phyloP scores from a whole-genome alignment of 2,797 vertebrate species.

The Lepilemur septentrionalis region DNA sequence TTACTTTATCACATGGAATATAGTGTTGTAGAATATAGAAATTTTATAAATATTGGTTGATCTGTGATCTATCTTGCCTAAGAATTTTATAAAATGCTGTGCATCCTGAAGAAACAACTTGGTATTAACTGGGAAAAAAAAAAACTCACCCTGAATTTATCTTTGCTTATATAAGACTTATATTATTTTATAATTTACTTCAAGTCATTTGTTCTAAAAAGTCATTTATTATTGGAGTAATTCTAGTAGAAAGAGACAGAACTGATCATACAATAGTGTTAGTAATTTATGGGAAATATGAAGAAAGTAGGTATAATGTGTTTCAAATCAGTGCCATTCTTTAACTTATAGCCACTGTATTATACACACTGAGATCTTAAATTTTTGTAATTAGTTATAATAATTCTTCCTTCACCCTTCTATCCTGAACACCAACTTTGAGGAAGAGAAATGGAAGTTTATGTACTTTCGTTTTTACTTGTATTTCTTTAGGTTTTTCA shows the following conservation, averaged over 20 bases:
- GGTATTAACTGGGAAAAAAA: background rate
- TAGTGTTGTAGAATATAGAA: background rate
- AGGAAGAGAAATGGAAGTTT: background rate
- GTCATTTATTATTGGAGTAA: background rate
- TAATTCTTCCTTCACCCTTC: background rate
- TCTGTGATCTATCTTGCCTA: background rate
- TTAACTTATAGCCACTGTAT: background rate
- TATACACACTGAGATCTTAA: background rate
- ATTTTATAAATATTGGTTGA: background rate
- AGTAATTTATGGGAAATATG: background rate
- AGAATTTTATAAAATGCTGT: background rate
- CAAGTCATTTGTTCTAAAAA: background rate
- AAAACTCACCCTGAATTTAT: background rate
- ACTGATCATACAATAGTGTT: background rate
- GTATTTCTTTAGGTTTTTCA: background rate
- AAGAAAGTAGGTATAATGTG: background rate
- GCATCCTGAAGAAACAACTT: background rate
- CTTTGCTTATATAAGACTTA: background rate
- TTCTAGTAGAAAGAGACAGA: background rate
- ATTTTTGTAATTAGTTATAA: background rate
- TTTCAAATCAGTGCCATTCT: background rate
- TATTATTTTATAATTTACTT: slow-evolving; percentile 31
- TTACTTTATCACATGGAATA: background rate
- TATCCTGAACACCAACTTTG: background rate
- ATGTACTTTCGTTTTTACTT: background rate